Percentiles rank a stretch among this genome's conserved stretches.
Conservation (phyloP, 2,888 invertebrate genomes). For the Acleris emargana region DNA sequence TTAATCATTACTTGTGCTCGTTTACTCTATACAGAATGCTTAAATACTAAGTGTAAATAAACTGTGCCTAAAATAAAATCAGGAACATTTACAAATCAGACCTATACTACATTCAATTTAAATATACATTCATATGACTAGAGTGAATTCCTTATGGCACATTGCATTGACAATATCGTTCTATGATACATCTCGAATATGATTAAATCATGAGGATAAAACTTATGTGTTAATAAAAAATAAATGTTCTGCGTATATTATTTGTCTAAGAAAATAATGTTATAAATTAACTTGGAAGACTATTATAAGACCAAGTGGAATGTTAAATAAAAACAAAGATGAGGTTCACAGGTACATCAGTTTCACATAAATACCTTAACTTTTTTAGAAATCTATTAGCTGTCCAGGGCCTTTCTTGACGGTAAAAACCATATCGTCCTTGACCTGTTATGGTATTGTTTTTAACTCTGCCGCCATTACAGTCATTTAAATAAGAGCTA, state of each 20-base stretch:
- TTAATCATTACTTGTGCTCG: conserved; percentile 26
- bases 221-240: conserved; percentile 14
- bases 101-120: conserved; percentile 27
- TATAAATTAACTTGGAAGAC: conserved; percentile 35
- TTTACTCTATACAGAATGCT: conserved; percentile 13
- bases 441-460: too few relatives aligned
- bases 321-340: conserved; percentile 25
- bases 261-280: conserved; percentile 19
- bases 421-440: too few relatives aligned
- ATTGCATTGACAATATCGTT: conserved; percentile 26
- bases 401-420: background rate
- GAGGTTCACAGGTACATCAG: conserved; percentile 15
- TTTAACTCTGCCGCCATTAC: too few relatives aligned
- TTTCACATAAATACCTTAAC: background rate
- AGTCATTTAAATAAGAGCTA: too few relatives aligned
- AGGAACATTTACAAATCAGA: conserved; percentile 20
- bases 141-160: conserved; percentile 37
- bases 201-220: conserved; percentile 7
- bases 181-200: background rate
- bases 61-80: conserved; percentile 10
- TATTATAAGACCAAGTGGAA: conserved; percentile 28
- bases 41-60: conserved; percentile 20
- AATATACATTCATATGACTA: conserved; percentile 31
- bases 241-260: conserved; percentile 32
- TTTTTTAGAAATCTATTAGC: background rate